Evolutionary conservation across 2,797 vertebrate species (phyloP), one percentile per base, ranked within the genome.

Genomic region (Polyboroides typus): DNA sequence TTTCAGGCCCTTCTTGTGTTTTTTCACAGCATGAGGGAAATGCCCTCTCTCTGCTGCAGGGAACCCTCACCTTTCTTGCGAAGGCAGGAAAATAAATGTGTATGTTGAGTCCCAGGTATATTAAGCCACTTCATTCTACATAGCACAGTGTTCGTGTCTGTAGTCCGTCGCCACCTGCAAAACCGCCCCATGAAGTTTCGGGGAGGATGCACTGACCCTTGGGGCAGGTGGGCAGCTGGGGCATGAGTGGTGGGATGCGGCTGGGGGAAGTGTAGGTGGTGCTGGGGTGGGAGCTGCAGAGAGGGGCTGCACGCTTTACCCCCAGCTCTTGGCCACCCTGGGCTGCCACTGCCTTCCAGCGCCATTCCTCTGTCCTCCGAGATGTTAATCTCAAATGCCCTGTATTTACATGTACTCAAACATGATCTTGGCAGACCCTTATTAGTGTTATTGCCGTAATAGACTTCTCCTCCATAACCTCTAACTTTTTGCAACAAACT

Each of bases 401-500:
- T 83, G 67, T 58, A 72, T 94, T 94, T 93, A 76, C 67, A 56
- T 18, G 5, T 81, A 52, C 76, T 92, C 93, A 95, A 81, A 89
- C 5, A 8, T 31, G 86, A 94, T 89, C 94, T 92, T 60, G 91
- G 86, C 38, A 90, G 89, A 96, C 82, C 81, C 73, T 94, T 92
- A 95, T 86, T 97, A 94, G 92, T 71, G 90, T 93, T 88, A 89
- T 44, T 97, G 86, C 92, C 10, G 15, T 94, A 89, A 87, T 70
- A 86, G 83, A 96, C 80, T 88, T 94, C 96, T 91, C 78, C 76
- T 95, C 62, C 26, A 26, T 84, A 95, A 97, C 94, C 81, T 94
- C 91, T 79, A 95, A 72, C 71, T 81, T 94, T 70, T 95, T 86
- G 55, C 87, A 92, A 80, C 84, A 86, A 96, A 81, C 70, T 91